Percentiles rank a stretch among this genome's conserved stretches.
Evolutionary conservation across 2,888 invertebrate genomes (phyloP).

Genomic region (Platerodrilus igneus): DNA sequence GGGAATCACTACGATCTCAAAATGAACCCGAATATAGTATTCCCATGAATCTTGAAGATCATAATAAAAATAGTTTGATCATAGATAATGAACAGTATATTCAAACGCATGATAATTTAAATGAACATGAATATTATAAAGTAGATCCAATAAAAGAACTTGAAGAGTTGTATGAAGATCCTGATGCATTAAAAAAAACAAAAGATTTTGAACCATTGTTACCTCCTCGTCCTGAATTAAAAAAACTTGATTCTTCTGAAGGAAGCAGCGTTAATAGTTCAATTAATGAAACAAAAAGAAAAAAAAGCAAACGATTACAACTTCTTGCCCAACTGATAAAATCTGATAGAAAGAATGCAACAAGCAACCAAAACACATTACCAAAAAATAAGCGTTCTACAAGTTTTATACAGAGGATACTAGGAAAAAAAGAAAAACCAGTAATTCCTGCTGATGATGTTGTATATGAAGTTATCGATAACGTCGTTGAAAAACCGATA

Average conservation of each 20-base stretch:
- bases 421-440: slow-evolving; percentile 29
- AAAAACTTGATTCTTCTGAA: slow-evolving; percentile 20
- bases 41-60: slow-evolving; percentile 16
- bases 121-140: slow-evolving; percentile 9
- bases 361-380: too few relatives aligned
- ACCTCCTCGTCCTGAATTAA: slow-evolving; percentile 19
- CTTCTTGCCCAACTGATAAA: slow-evolving; percentile 8
- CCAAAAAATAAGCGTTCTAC: slow-evolving; percentile 31
- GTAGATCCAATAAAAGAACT: slow-evolving; percentile 12
- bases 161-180: slow-evolving; percentile 18
- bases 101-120: slow-evolving; percentile 1
- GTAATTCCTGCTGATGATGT: slow-evolving; percentile 25
- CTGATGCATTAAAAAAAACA: slow-evolving; percentile 11
- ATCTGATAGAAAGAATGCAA: slow-evolving; percentile 16
- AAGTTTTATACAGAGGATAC: slow-evolving; percentile 35
- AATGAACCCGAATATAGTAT: slow-evolving; percentile 22
- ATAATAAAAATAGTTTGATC: slow-evolving; percentile 20
- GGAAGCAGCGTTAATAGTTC: slow-evolving; percentile 14
- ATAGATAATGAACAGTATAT: slow-evolving; percentile 24
- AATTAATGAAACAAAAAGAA: slow-evolving; percentile 6
- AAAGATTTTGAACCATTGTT: slow-evolving; percentile 16
- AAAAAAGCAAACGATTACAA: slow-evolving; percentile 10
- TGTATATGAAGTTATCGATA: slow-evolving; percentile 32
- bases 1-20: slow-evolving; percentile 8
- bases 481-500: slow-evolving; percentile 16